Conservation (phyloP, 1,140 invertebrate species). For the Cydia pomonella region DNA sequence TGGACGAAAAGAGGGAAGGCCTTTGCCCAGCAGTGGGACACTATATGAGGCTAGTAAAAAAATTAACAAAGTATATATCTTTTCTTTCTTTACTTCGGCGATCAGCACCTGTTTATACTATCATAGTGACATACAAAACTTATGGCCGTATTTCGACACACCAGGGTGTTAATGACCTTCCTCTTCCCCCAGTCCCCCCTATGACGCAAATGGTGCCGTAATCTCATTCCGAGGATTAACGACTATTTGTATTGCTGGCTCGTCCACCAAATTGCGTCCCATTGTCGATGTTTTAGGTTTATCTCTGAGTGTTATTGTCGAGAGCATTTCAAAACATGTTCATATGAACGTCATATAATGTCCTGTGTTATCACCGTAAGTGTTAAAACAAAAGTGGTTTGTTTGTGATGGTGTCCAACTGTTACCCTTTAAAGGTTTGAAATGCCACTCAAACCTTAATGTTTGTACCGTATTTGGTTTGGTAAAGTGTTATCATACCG, state of each 20-base stretch:
- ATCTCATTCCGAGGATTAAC: constrained; percentile 24
- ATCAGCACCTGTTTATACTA: no score
- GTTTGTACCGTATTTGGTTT: neutral
- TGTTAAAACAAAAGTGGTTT: constrained; percentile 10
- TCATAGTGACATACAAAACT: neutral
- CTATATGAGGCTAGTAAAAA: no score
- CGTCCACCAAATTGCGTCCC: constrained; percentile 10
- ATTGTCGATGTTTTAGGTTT: constrained; percentile 14
- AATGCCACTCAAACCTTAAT: neutral
- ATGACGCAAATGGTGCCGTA: constrained; percentile 25
- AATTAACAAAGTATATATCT: no score
- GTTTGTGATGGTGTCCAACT: no score
- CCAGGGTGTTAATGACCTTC: constrained; percentile 3
- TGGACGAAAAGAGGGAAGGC: no score
- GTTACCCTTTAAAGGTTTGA: neutral
- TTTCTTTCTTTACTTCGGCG: no score
- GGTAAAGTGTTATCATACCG: neutral
- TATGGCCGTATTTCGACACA: neutral
- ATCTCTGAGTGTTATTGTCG: neutral
- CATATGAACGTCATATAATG: constrained; percentile 4
- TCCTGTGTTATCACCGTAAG: constrained; percentile 10
- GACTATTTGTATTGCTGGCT: constrained; percentile 12
- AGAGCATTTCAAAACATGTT: constrained; percentile 6
- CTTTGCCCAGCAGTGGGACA: no score
- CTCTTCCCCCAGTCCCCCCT: neutral